phyloP scores from a whole-genome alignment of 2,888 invertebrate species.

The Aplocera efformata region DNA sequence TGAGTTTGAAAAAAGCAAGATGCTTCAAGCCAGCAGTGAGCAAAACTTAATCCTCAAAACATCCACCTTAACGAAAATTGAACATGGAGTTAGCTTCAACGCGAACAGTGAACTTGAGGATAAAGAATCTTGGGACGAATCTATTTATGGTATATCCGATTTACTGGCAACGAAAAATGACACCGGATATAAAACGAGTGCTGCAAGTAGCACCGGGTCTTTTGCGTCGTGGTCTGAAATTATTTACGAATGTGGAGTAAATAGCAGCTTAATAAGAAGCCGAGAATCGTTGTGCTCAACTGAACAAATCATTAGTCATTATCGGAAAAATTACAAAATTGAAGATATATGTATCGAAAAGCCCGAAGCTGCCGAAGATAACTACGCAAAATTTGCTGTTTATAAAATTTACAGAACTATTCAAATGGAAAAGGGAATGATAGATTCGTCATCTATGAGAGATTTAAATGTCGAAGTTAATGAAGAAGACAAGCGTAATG shows the following conservation, averaged over 20 bases:
- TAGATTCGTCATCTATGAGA: conserved; percentile 65
- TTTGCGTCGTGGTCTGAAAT: conserved; percentile 61
- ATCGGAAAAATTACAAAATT: conserved; percentile 28
- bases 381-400: conserved; percentile 60
- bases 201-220: conserved; percentile 32
- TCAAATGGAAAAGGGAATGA: conserved; percentile 46
- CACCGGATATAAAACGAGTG: conserved; percentile 18
- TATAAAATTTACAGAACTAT: conserved; percentile 61
- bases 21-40: conserved; percentile 34
- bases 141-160: conserved; percentile 62
- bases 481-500: conserved; percentile 25
- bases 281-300: conserved; percentile 33
- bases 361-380: conserved; percentile 44
- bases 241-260: conserved; percentile 47
- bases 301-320: conserved; percentile 51
- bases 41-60: conserved; percentile 37
- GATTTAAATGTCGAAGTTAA: conserved; percentile 41
- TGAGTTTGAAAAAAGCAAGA: conserved; percentile 55
- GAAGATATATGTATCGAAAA: conserved; percentile 41
- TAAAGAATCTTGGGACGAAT: conserved; percentile 60
- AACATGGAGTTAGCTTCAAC: conserved; percentile 49
- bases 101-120: conserved; percentile 41
- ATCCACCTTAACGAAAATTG: conserved; percentile 56
- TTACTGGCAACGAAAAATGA: conserved; percentile 27
- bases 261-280: conserved; percentile 40